Conservation (phyloP, 2,888 invertebrate species). For the Leptinotarsa haldemani region DNA sequence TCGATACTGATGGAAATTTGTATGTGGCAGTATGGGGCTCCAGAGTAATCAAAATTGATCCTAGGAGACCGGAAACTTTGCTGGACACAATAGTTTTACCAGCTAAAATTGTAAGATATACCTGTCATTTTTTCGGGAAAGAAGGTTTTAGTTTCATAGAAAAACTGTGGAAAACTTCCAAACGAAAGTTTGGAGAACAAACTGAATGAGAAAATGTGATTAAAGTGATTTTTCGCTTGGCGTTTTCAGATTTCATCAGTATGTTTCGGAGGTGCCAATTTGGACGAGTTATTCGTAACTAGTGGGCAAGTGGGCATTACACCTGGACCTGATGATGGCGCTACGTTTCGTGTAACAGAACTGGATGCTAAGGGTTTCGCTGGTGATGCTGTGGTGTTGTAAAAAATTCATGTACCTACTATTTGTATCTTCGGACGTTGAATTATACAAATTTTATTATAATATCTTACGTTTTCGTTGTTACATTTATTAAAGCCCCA, state of each 20-base stretch:
- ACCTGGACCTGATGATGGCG: constrained; percentile 59
- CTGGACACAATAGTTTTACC: constrained; percentile 74
- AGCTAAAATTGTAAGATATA: constrained; percentile 69
- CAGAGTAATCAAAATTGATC: constrained; percentile 71
- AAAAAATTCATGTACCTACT: constrained; percentile 16
- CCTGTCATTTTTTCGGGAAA: not conserved
- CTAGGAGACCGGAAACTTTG: constrained; percentile 68
- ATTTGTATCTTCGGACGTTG: too few relatives aligned
- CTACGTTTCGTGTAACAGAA: constrained; percentile 60
- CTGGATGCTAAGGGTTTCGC: constrained; percentile 61
- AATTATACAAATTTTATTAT: too few relatives aligned
- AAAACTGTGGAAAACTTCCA: too few relatives aligned
- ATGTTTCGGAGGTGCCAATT: constrained; percentile 54
- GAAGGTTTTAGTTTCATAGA: too few relatives aligned
- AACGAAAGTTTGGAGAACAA: too few relatives aligned
- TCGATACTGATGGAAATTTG: constrained; percentile 80
- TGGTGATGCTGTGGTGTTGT: constrained; percentile 46
- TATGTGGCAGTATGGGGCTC: constrained; percentile 83
- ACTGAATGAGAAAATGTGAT: too few relatives aligned
- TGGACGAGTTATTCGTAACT: constrained; percentile 55
- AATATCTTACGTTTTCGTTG: too few relatives aligned
- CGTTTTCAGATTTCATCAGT: constrained; percentile 53
- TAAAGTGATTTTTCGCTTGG: too few relatives aligned
- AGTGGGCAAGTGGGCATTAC: constrained; percentile 51
- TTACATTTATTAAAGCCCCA: too few relatives aligned